Conservation (phyloP, 2,113 vertebrate genomes). For the Callopanchax toddi region DNA sequence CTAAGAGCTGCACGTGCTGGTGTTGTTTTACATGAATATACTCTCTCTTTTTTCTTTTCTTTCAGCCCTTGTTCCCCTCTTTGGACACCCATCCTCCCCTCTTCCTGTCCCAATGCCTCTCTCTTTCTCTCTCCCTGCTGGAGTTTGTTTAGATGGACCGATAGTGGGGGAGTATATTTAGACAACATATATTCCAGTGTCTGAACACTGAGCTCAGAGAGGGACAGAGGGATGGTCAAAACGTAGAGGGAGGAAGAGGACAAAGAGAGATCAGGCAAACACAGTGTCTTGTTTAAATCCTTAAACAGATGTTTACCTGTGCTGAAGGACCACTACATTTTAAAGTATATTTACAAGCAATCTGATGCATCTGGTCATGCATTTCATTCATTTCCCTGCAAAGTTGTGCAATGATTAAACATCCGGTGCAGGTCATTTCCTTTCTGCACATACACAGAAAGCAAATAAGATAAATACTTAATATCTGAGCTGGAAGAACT, state of each 20-base stretch:
- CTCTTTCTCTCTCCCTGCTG: constrained; percentile 66
- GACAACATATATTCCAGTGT: constrained; percentile 76
- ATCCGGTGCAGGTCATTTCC: no score
- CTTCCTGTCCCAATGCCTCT: constrained; percentile 69
- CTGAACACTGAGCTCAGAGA: constrained; percentile 76
- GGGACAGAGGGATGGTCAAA: constrained; percentile 50
- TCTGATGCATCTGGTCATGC: no score
- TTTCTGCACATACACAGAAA: no score
- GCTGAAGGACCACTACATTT: no score
- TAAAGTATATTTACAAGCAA: no score
- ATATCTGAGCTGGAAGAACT: no score
- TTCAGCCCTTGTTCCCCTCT: no score
- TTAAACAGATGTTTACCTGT: no score
- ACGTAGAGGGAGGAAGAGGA: constrained; percentile 37
- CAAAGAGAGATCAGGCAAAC: not conserved
- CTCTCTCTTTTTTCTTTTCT: not conserved
- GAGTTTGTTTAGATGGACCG: constrained; percentile 75
- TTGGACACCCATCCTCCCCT: constrained; percentile 46
- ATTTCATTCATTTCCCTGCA: no score
- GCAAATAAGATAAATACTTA: not conserved
- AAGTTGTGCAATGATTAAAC: no score
- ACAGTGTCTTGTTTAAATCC: not conserved
- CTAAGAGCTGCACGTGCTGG: constrained; percentile 51
- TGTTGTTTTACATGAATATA: constrained; percentile 65
- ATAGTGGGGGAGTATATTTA: constrained; percentile 77